Base-by-base conservation (phyloP, 2,888 invertebrate genomes). In the Apotomis turbidana region DNA sequence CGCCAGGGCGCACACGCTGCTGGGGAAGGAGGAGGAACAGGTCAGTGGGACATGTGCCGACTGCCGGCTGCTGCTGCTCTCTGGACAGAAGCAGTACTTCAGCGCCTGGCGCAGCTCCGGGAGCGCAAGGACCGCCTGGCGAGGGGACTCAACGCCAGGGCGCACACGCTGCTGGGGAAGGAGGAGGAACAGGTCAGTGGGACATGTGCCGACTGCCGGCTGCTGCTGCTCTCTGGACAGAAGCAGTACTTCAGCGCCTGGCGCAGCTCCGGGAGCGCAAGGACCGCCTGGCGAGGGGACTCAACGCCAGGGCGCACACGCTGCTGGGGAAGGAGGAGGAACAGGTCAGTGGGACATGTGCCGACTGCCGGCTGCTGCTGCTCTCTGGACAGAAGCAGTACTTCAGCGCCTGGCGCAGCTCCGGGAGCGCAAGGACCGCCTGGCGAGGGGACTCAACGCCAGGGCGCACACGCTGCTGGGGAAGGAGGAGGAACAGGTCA, bases 321-420 rank as follows among this genome's bases (percentile, higher is more conserved):
- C 95, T 98, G 89, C 94, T 98, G 69, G 96, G 96, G 68, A 96
- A 97, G 81, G 97, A 98, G 84, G 98, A 98, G 90, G 97, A 98
- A 82, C 96, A 96, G 94, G 96, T 95, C 27, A 0, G 8, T 5
- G 9, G 9, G 27, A 27, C 27, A 27, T 27, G 27, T 27, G 27
- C 27, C 27, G 15, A 0, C 15, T 27, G 27, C 27, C 27, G 27
- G 27, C 27, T 27, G 27, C 27, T 15, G 15, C 15, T 27, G 27
- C 27, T 27, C 27, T 27, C 27, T 27, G 27, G 1, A 27, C 27
- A 27, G 27, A 1, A 27, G 27, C 27, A 27, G 27, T 27, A 27
- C 27, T 27, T 27, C 86, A 88, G 70, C 92, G 94, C 68, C 89
- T 95, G 55, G 85, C 90, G 52, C 93, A 94, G 82, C 87, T 96